Conservation (phyloP, 2,113 vertebrate genomes). For the Trachemys scripta region DNA sequence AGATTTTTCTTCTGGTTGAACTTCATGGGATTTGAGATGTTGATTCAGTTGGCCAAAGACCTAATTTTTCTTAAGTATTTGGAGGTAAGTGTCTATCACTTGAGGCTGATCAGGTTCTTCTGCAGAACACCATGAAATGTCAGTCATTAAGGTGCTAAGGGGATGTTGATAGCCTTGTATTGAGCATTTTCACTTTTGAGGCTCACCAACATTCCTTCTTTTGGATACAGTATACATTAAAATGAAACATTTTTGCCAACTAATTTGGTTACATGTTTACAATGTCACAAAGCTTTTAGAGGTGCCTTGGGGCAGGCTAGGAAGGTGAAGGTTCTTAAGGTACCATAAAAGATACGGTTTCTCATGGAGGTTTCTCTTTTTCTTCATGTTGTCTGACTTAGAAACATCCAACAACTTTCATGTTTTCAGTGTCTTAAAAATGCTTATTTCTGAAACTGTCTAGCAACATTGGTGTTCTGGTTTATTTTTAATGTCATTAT, state of each 20-base stretch:
- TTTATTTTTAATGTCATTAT: conserved; percentile 76
- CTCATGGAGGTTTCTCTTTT: conserved; percentile 58
- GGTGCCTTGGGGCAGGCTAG: conserved; percentile 47
- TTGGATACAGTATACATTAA: conserved; percentile 62
- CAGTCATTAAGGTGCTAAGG: conserved; percentile 65
- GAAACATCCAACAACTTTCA: conserved; percentile 20
- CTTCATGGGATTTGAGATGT: conserved; percentile 71
- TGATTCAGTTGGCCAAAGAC: conserved; percentile 72
- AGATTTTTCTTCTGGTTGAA: conserved; percentile 72
- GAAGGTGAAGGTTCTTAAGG: conserved; percentile 42
- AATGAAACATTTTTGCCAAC: conserved; percentile 67
- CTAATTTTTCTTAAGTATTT: conserved; percentile 53
- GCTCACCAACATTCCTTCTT: conserved; percentile 68
- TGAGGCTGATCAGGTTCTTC: conserved; percentile 70
- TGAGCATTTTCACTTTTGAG: conserved; percentile 69
- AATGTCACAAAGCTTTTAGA: conserved; percentile 61
- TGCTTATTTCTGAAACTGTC: conserved; percentile 57
- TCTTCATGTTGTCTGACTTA: neutral
- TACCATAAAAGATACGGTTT: conserved; percentile 41
- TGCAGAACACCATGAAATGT: conserved; percentile 74
- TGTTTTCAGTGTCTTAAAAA: conserved; percentile 47
- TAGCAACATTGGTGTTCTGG: conserved; percentile 21
- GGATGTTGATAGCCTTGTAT: conserved; percentile 67
- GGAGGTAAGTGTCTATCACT: conserved; percentile 72
- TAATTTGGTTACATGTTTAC: conserved; percentile 61